Conservation (phyloP, 2,113 vertebrate species). For the Hypomesus transpacificus region DNA sequence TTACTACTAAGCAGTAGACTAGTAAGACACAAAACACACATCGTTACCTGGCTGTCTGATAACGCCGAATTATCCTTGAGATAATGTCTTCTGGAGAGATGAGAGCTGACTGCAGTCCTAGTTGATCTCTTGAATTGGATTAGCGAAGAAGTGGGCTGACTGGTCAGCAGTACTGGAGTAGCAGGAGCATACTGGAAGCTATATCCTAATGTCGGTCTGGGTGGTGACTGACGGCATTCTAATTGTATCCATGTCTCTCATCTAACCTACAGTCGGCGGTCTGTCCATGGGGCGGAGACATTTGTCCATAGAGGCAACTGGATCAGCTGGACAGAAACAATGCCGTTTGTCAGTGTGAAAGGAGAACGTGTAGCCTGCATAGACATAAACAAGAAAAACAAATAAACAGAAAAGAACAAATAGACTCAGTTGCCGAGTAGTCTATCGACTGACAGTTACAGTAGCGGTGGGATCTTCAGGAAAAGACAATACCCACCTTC, state of each 20-base stretch:
- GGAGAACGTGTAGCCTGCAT: background rate
- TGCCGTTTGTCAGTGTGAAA: background rate
- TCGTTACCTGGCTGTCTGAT: no score
- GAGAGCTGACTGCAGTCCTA: conserved; percentile 20
- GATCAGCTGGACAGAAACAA: background rate
- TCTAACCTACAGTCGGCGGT: background rate
- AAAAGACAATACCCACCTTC: background rate
- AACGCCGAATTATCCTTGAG: conserved; percentile 43
- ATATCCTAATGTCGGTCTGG: conserved; percentile 33
- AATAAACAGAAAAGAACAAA: background rate
- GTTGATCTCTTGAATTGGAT: no score
- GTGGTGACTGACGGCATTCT: conserved; percentile 34
- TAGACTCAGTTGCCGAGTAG: background rate
- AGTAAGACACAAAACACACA: no score
- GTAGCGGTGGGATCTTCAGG: background rate
- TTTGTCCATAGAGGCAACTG: background rate
- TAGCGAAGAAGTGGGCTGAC: conserved; percentile 37
- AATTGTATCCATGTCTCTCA: background rate
- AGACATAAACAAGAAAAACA: background rate
- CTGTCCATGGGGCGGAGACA: conserved; percentile 3
- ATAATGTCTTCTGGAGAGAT: conserved; percentile 53
- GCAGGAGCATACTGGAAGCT: background rate
- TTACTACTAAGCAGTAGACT: no score
- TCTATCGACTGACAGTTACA: background rate
- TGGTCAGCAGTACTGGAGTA: conserved; percentile 28